A percentile compares a stretch with the other conserved stretches of the same genome.
These are phyloP conservation scores for Papilio polyxenes DNA, from an alignment of 1,140 invertebrate genomes.

Conservation along the genomic window DNA sequence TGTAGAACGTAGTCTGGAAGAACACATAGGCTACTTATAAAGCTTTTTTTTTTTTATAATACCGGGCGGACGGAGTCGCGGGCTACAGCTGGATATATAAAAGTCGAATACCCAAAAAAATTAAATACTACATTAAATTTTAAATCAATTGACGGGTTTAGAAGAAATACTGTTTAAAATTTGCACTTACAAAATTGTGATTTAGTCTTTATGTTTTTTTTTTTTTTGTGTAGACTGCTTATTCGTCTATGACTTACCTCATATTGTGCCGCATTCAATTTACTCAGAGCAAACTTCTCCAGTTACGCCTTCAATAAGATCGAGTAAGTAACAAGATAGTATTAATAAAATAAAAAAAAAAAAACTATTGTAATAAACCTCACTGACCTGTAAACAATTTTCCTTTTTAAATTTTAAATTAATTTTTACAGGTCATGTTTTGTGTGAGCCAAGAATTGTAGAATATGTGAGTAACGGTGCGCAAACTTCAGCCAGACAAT, in stretches of 20 bases:
- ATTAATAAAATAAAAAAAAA: background rate
- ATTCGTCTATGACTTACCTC: conserved; percentile 56
- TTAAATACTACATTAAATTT: too few species aligned
- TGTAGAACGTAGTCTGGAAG: too few species aligned
- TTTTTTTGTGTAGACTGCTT: conserved; percentile 51
- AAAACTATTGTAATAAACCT: background rate
- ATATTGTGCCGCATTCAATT: conserved; percentile 50
- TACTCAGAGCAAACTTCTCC: conserved; percentile 45
- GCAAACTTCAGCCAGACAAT: background rate
- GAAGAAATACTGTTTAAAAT: too few species aligned
- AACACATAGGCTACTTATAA: too few species aligned
- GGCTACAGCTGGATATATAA: too few species aligned
- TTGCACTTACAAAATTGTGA: background rate
- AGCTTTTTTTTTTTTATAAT: too few species aligned
- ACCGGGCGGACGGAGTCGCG: too few species aligned
- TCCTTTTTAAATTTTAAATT: background rate
- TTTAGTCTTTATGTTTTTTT: background rate
- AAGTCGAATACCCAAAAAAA: too few species aligned
- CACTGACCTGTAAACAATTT: background rate
- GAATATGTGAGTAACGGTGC: background rate
- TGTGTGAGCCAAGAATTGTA: background rate
- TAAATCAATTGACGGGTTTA: too few species aligned
- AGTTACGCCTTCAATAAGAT: conserved; percentile 4
- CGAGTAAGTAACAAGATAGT: conserved; percentile 12
- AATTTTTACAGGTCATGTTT: background rate